These are phyloP conservation scores for Myanophis thanlyinensis DNA, from an alignment of 2,113 vertebrate genomes.

Conservation along the genomic window DNA sequence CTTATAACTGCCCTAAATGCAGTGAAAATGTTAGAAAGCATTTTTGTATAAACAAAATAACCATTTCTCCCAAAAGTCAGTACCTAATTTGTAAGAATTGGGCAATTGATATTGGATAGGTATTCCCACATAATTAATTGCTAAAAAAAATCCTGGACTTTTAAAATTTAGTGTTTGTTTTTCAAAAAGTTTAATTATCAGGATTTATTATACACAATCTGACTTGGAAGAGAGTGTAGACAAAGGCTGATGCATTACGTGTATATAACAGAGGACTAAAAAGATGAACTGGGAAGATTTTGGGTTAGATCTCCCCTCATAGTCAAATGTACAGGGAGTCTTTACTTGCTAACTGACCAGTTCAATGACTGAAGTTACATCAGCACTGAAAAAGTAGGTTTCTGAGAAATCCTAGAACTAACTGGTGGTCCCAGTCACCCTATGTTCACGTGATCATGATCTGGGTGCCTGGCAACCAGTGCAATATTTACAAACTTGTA, in stretches of 20 bases:
- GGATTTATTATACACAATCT: neutral
- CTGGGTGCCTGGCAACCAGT: neutral
- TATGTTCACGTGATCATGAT: neutral
- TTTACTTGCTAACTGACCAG: neutral
- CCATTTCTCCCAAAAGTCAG: neutral
- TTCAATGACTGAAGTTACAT: neutral
- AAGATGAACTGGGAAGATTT: neutral
- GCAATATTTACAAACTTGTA: neutral
- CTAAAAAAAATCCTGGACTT: conserved; percentile 1
- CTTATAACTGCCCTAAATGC: neutral
- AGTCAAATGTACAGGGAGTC: neutral
- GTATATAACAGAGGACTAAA: neutral
- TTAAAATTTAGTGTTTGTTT: neutral
- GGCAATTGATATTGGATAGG: neutral
- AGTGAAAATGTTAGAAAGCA: neutral
- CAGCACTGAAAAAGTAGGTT: neutral
- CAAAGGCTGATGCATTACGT: neutral
- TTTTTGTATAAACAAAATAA: neutral
- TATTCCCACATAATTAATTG: neutral
- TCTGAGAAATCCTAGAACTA: neutral
- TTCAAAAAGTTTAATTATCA: neutral
- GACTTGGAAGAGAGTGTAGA: neutral
- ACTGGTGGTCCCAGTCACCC: neutral
- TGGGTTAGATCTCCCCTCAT: neutral
- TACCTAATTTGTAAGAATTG: neutral